phyloP scores from a whole-genome alignment of 2,113 vertebrate genomes.

The Scatophagus argus region DNA sequence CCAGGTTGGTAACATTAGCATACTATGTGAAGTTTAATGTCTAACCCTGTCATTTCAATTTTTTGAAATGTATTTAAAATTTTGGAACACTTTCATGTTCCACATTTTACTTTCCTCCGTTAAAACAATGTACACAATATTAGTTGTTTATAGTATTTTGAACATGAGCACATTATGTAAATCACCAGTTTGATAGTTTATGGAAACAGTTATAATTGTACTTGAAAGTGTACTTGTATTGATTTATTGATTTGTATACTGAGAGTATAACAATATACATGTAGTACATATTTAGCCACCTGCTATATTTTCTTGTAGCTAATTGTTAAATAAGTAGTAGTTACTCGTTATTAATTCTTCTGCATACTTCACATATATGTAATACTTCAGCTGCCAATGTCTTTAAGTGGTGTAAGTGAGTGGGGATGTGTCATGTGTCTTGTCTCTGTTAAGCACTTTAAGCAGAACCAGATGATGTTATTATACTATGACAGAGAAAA shows the following conservation, averaged over 20 bases:
- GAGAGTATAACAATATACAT: no score
- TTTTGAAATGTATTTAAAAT: not conserved
- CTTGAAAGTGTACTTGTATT: no score
- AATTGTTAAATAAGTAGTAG: no score
- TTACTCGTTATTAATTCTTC: no score
- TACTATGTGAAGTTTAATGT: not conserved
- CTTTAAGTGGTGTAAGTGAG: not conserved
- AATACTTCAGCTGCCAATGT: no score
- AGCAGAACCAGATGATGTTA: constrained; percentile 25
- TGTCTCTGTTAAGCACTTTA: constrained; percentile 16
- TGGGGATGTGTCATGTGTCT: not conserved
- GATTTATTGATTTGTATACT: no score
- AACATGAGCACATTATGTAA: not conserved
- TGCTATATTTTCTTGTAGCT: no score
- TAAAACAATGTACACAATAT: not conserved
- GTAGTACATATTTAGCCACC: no score
- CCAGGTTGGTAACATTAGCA: not conserved
- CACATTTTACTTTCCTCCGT: not conserved
- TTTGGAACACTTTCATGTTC: not conserved
- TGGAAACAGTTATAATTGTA: no score
- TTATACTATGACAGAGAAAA: constrained; percentile 9
- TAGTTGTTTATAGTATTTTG: not conserved
- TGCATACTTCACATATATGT: no score
- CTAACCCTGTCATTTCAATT: not conserved
- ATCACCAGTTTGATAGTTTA: not conserved